These are phyloP conservation scores for Antrozous pallidus DNA, from an alignment of 2,797 vertebrate genomes.

Conservation along the genomic window DNA sequence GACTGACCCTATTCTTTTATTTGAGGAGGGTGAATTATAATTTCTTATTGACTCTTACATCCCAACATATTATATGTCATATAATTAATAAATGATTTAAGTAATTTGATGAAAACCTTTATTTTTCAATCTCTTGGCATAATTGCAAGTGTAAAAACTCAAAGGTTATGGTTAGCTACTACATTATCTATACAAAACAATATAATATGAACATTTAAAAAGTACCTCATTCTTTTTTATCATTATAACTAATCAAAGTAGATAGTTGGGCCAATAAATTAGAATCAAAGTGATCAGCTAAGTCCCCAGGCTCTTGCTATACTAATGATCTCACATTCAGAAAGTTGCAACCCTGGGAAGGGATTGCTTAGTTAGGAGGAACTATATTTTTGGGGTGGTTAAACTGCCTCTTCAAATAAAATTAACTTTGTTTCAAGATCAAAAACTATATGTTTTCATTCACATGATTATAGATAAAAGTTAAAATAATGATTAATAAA, in stretches of 20 bases:
- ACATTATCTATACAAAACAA: not conserved
- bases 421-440: not conserved
- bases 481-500: not conserved
- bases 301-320: not conserved
- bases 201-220: not conserved
- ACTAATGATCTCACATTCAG: not conserved
- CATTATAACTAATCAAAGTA: not conserved
- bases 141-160: not conserved
- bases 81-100: not conserved
- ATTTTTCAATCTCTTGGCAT: not conserved
- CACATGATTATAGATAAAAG: not conserved
- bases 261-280: not conserved
- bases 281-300: not conserved
- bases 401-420: not conserved
- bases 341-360: not conserved
- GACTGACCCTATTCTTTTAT: not conserved
- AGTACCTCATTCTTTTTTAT: not conserved
- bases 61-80: not conserved
- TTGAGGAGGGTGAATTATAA: not conserved
- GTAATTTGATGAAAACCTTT: not conserved
- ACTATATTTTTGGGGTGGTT: not conserved
- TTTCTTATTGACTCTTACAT: not conserved
- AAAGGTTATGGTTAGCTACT: not conserved
- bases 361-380: not conserved
- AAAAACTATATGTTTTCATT: not conserved